Conservation (phyloP, 2,797 vertebrate species). For the Manis crassicaudata region DNA sequence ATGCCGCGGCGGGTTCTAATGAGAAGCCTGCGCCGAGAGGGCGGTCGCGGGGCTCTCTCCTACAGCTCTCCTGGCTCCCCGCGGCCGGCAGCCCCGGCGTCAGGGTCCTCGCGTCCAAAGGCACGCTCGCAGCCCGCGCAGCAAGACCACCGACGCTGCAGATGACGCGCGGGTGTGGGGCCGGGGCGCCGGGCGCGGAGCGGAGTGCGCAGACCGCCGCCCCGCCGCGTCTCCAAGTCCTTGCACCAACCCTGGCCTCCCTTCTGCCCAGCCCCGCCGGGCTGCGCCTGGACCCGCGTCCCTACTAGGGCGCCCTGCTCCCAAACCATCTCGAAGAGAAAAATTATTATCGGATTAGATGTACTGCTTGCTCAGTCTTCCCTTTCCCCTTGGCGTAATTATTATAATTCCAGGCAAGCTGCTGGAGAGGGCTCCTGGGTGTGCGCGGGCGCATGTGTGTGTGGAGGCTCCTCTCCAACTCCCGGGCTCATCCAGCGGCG, state of each 20-base stretch:
- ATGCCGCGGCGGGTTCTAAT: constrained; percentile 82
- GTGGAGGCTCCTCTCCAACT: constrained; percentile 14
- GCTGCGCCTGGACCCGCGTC: neutral
- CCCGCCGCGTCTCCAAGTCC: neutral
- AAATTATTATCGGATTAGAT: constrained; percentile 83
- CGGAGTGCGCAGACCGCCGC: neutral
- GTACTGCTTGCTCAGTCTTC: constrained; percentile 63
- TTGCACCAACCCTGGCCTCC: neutral
- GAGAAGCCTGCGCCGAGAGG: constrained; percentile 82
- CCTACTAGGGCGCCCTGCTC: neutral
- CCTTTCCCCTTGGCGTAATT: constrained; percentile 76
- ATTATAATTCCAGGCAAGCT: constrained; percentile 78
- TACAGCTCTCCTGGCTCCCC: neutral
- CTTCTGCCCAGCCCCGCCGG: neutral
- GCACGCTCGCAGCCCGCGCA: neutral
- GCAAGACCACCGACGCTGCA: neutral
- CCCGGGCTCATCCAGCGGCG: neutral
- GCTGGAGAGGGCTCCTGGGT: constrained; percentile 57
- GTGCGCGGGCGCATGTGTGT: neutral
- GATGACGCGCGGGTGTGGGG: neutral
- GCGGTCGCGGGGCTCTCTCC: constrained; percentile 42
- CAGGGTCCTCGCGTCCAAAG: neutral
- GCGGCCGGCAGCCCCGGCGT: neutral
- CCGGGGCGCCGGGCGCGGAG: too few relatives aligned
- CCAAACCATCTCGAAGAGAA: constrained; percentile 73